These are phyloP conservation scores for Dicroscelio sp. DNA, from an alignment of 2,888 invertebrate genomes.

Conservation along the genomic window DNA sequence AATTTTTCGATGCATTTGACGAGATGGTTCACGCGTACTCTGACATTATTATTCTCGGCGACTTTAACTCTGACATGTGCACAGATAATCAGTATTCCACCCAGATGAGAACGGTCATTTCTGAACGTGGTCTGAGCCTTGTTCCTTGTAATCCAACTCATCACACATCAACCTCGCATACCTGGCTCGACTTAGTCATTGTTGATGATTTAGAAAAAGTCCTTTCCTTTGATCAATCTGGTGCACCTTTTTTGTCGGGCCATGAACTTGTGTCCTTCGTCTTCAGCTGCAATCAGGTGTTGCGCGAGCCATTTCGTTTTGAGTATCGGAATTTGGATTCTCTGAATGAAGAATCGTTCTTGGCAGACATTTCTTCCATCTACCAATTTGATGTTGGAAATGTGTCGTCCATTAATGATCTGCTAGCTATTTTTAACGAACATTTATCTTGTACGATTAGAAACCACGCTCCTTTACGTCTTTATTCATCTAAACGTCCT, in stretches of 20 bases:
- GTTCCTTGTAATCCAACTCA: background rate
- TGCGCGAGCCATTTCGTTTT: too few species aligned
- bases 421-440: too few species aligned
- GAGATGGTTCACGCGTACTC: background rate
- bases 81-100: background rate
- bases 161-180: background rate
- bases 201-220: background rate
- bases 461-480: background rate
- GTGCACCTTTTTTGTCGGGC: slow-evolving; percentile 2
- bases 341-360: background rate
- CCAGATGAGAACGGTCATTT: background rate
- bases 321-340: background rate
- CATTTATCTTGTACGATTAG: too few species aligned
- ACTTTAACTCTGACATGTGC: background rate
- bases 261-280: background rate
- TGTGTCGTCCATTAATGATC: too few species aligned
- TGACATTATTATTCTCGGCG: background rate
- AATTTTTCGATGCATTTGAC: background rate
- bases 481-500: background rate
- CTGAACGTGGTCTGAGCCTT: background rate
- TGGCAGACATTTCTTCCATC: too few species aligned
- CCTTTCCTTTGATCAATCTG: background rate
- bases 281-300: too few species aligned
- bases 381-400: too few species aligned
- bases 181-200: background rate